These are phyloP conservation scores for Sinohyriopsis cumingii DNA, from an alignment of 2,888 invertebrate species.

Conservation along the genomic window DNA sequence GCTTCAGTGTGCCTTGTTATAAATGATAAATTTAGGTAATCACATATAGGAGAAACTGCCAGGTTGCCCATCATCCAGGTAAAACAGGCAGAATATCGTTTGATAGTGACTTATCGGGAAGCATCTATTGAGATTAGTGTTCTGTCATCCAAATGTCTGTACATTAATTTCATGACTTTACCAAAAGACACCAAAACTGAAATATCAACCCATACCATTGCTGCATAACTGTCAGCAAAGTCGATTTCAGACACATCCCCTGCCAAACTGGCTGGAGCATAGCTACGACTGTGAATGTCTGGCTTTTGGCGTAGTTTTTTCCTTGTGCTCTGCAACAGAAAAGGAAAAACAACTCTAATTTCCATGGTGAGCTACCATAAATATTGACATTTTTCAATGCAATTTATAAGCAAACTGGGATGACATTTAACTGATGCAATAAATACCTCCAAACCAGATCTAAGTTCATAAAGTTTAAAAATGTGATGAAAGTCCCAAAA, in stretches of 20 bases:
- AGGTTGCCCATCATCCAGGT: too few relatives aligned
- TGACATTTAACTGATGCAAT: not conserved
- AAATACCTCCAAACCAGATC: not conserved
- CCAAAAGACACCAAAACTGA: too few relatives aligned
- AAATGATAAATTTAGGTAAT: too few relatives aligned
- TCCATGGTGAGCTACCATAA: not conserved
- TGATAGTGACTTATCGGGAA: too few relatives aligned
- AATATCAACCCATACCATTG: not conserved
- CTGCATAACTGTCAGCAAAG: conserved; percentile 31
- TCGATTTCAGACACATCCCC: conserved; percentile 41
- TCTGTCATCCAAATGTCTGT: too few relatives aligned
- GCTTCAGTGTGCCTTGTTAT: too few relatives aligned
- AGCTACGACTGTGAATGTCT: conserved; percentile 58
- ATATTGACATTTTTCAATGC: not conserved
- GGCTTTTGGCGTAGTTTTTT: conserved; percentile 44
- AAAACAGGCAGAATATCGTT: too few relatives aligned
- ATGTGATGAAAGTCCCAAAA: too few relatives aligned
- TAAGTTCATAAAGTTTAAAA: too few relatives aligned
- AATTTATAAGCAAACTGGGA: not conserved
- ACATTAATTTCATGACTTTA: not conserved
- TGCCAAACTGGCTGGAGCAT: conserved; percentile 62
- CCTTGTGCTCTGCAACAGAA: conserved; percentile 34
- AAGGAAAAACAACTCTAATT: not conserved
- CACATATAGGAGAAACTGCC: too few relatives aligned
- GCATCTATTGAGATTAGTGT: too few relatives aligned